Base-by-base conservation (phyloP, 2,113 vertebrate species). In the Syngnathus floridae region DNA sequence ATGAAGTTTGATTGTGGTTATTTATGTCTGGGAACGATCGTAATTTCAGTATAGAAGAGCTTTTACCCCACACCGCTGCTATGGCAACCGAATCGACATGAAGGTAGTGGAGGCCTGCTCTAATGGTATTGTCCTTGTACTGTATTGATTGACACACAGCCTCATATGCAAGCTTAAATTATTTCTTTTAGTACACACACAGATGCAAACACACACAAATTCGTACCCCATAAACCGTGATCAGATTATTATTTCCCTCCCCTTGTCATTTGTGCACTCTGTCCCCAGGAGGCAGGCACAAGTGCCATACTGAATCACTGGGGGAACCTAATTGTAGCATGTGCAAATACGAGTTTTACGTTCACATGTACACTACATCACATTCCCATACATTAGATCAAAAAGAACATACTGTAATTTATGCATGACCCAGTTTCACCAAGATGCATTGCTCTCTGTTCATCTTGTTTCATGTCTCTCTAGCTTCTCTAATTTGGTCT, bases 31-130 rank as follows among this genome's bases (percentile, higher is more conserved):
- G 74, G 57, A 75, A 72, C 43, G 19, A 57, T 49, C 67, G 69
- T 65, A 71, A 72, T 64, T 79, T 74, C 65, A 67, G 69, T 70
- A 74, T 57, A 75, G 62, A 57, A 79, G 73, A 83, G 70, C 67
- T 73, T 62, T 72, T 76, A 82, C 73, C 35, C 70, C 69, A 66
- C 66, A 45, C 22, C 48, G 84, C 81, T 86, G 81, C 87, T 66
- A 88, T 87, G 82, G 88, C 75, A 89, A 89, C 88, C 55, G 54
- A 72, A 84, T 73, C 67, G 71, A 82, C 75, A 45, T 71, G 77
- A 68, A 71, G 71, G 69, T 52, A 65, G 66, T 57, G 57, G 17
- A 48, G 64, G 46, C 40, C n/a, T 61, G 60, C 71, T 73, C 71
- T 81, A 85, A 87, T 85, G 76, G 77, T 74, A 79, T 81, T 45